phyloP scores from a whole-genome alignment of 2,797 vertebrate species.

The Aythya fuligula region DNA sequence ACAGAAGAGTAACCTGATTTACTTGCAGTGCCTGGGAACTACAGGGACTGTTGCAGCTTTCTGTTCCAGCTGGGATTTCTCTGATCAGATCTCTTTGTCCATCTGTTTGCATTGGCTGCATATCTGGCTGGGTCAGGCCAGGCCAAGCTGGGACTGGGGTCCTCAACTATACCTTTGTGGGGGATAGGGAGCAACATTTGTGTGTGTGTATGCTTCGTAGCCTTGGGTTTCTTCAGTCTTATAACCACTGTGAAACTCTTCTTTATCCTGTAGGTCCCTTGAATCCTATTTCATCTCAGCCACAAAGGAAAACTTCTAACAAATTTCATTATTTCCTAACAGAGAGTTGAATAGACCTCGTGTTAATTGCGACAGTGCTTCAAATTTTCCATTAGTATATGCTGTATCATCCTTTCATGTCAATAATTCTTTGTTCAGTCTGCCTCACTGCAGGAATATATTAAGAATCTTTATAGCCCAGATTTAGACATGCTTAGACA shows the following conservation, averaged over 20 bases:
- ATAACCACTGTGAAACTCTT: background rate
- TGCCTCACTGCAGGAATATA: conserved; percentile 57
- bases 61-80: background rate
- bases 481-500: conserved; percentile 73
- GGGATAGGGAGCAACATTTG: background rate
- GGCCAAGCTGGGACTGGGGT: background rate
- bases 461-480: conserved; percentile 61
- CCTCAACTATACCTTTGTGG: background rate
- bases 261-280: background rate
- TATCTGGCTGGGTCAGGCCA: background rate
- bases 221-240: background rate
- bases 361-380: conserved; percentile 61
- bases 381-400: conserved; percentile 57
- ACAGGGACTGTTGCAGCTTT: background rate
- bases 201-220: background rate
- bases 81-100: background rate
- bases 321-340: conserved; percentile 27
- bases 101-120: background rate
- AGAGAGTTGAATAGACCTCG: background rate
- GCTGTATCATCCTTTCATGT: conserved; percentile 55
- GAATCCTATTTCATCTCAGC: conserved; percentile 14
- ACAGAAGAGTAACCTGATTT: background rate
- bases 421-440: conserved; percentile 60
- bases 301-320: conserved; percentile 14
- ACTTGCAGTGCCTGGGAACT: background rate